Conservation (phyloP, 2,888 invertebrate species). For the Ametastegia equiseti region DNA sequence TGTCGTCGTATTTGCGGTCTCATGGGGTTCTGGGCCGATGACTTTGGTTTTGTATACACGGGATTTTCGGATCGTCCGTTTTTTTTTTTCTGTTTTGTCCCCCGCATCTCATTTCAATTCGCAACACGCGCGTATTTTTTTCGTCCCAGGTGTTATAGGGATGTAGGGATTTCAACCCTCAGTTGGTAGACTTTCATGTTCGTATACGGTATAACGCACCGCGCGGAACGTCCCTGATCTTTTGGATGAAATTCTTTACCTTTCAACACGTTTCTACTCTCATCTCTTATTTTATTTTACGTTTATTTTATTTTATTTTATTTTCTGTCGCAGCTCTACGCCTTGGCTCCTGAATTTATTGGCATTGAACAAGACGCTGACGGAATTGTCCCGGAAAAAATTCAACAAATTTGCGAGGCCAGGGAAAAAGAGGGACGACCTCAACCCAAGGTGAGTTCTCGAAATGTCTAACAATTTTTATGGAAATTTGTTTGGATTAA, state of each 20-base stretch:
- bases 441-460: constrained; percentile 74
- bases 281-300: too few relatives aligned
- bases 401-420: constrained; percentile 79
- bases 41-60: background rate
- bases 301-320: too few relatives aligned
- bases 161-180: too few relatives aligned
- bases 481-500: too few relatives aligned
- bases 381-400: constrained; percentile 82
- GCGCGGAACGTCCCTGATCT: background rate
- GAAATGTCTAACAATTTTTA: background rate
- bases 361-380: constrained; percentile 83
- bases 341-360: constrained; percentile 81
- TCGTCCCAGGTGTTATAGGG: too few relatives aligned
- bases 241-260: constrained; percentile 15
- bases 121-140: background rate
- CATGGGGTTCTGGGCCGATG: too few relatives aligned
- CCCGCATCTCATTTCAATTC: background rate
- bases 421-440: constrained; percentile 69
- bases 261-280: constrained; percentile 35
- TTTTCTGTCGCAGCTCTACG: constrained; percentile 79
- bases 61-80: constrained; percentile 9
- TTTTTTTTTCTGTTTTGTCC: background rate
- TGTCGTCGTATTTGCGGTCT: too few relatives aligned
- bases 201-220: too few relatives aligned
- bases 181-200: background rate